Conservation (phyloP, 2,888 invertebrate species). For the Drosophila austrosaltans region DNA sequence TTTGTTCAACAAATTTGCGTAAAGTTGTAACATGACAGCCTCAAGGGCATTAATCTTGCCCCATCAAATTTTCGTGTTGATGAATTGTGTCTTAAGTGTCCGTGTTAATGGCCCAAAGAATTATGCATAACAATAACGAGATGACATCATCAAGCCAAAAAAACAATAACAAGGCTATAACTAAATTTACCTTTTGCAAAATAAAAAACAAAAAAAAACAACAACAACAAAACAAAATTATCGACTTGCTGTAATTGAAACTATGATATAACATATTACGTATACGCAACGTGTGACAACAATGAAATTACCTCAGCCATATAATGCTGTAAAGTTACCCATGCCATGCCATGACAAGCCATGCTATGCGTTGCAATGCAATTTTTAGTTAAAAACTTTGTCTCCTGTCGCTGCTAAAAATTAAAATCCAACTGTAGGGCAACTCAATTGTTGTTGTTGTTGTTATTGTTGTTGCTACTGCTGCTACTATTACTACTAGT, state of each 20-base stretch:
- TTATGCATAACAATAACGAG: conserved; percentile 47
- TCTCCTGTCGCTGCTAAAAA: conserved; percentile 67
- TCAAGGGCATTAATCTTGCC: conserved; percentile 62
- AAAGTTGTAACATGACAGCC: conserved; percentile 57
- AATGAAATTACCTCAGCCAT: conserved; percentile 61
- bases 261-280: conserved; percentile 52
- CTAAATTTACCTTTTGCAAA: background rate
- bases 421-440: conserved; percentile 68
- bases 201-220: background rate
- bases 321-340: conserved; percentile 48
- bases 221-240: conserved; percentile 31
- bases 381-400: conserved; percentile 76
- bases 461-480: conserved; percentile 31
- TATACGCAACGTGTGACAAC: conserved; percentile 67
- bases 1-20: conserved; percentile 67
- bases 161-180: background rate
- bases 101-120: conserved; percentile 58
- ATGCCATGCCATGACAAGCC: background rate
- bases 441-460: conserved; percentile 14
- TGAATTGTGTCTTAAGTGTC: conserved; percentile 60
- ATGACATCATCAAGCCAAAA: conserved; percentile 18
- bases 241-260: conserved; percentile 66
- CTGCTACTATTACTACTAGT: conserved; percentile 27
- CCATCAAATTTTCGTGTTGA: conserved; percentile 58
- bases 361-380: conserved; percentile 38